phyloP scores from a whole-genome alignment of 2,113 vertebrate genomes.

The Noturus placidus region DNA sequence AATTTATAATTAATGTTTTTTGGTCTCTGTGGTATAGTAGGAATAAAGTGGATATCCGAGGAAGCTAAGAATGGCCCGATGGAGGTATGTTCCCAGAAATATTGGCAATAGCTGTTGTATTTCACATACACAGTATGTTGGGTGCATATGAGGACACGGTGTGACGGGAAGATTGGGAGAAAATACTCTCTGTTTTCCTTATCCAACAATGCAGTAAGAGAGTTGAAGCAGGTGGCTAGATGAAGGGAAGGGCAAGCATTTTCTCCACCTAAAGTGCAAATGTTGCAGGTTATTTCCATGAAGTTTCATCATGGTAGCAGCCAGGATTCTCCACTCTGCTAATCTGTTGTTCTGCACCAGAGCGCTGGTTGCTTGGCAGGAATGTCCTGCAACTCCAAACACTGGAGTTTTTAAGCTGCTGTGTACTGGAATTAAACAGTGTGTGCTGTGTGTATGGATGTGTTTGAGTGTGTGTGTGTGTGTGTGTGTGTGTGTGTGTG shows the following conservation, averaged over 20 bases:
- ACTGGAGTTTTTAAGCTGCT: conserved; percentile 11
- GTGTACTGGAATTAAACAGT: conserved; percentile 20
- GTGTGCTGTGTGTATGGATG: neutral
- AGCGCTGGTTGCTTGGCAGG: conserved; percentile 46
- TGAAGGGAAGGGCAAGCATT: conserved; percentile 42
- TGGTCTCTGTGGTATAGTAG: conserved; percentile 49
- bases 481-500: neutral
- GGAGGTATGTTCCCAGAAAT: conserved; percentile 27
- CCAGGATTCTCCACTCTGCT: conserved; percentile 41
- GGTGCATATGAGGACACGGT: conserved; percentile 24
- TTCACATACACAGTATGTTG: conserved; percentile 19
- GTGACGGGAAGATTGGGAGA: conserved; percentile 3
- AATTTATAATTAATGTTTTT: conserved; percentile 58
- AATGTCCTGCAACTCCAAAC: conserved; percentile 35
- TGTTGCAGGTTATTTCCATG: conserved; percentile 61
- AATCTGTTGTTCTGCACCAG: conserved; percentile 45
- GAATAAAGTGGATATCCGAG: conserved; percentile 33
- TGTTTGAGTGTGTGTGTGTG: neutral
- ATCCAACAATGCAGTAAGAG: conserved; percentile 35
- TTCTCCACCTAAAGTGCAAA: conserved; percentile 49
- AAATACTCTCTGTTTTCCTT: conserved; percentile 10
- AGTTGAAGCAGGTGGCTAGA: conserved; percentile 24
- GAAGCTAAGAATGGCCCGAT: neutral
- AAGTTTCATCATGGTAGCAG: conserved; percentile 66
- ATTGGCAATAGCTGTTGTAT: conserved; percentile 12